phyloP scores from a whole-genome alignment of 2,888 invertebrate species.

The Phytoseiulus persimilis region DNA sequence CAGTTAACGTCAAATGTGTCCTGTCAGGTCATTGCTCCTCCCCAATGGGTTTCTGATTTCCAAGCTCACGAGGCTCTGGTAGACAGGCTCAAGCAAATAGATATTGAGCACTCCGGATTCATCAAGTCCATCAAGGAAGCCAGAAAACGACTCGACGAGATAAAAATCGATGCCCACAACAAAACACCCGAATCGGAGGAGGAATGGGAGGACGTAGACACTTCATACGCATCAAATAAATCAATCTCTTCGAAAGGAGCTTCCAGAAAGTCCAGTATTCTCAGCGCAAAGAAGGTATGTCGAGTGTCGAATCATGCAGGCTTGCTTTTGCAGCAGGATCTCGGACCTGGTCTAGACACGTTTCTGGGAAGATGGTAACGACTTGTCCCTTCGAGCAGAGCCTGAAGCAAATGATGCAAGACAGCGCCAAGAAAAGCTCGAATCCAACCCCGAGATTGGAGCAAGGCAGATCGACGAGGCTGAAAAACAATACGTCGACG shows the following conservation, averaged over 20 bases:
- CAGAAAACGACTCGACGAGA: background rate
- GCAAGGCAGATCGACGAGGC: no score
- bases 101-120: background rate
- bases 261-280: background rate
- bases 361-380: no score
- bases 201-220: conserved; percentile 31
- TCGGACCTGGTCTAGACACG: no score
- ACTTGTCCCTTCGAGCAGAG: no score
- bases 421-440: no score
- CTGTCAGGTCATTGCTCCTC: background rate
- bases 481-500: no score
- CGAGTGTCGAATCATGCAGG: background rate
- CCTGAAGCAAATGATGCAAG: no score
- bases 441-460: no score
- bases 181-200: background rate
- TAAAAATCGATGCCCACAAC: background rate
- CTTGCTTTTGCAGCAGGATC: no score
- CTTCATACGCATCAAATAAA: background rate
- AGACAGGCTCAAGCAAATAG: background rate
- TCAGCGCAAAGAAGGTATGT: background rate
- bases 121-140: background rate
- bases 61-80: background rate
- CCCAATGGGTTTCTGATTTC: background rate
- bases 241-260: conserved; percentile 16
- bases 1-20: no score